phyloP scores from a whole-genome alignment of 2,113 vertebrate species.

The Sorex araneus region DNA sequence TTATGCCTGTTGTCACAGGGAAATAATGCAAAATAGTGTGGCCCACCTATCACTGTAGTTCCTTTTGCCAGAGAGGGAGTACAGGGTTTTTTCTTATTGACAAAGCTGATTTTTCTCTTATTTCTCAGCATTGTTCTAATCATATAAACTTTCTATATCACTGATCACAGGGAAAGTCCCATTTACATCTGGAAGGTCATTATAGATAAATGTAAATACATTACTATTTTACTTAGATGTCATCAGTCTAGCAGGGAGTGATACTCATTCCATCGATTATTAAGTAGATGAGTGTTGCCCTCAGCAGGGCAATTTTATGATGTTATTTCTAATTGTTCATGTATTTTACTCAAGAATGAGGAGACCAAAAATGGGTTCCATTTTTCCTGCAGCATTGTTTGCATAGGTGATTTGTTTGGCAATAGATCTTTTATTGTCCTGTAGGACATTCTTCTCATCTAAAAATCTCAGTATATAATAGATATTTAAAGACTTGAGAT shows the following conservation, averaged over 20 bases:
- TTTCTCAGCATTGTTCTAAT: constrained; percentile 5
- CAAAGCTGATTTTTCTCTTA: constrained; percentile 13
- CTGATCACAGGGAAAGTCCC: neutral
- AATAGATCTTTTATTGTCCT: constrained; percentile 18
- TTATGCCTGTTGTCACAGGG: neutral
- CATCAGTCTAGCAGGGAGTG: neutral
- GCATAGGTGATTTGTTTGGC: neutral
- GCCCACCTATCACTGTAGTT: neutral
- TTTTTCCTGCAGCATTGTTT: neutral
- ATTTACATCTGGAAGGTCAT: neutral
- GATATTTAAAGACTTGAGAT: neutral
- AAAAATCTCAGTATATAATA: neutral
- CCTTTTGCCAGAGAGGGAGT: neutral
- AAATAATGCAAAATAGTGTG: neutral
- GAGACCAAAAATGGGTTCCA: neutral
- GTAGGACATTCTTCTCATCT: neutral
- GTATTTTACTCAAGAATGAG: constrained; percentile 32
- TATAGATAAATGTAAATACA: neutral
- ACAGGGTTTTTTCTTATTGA: neutral
- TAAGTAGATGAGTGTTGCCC: neutral
- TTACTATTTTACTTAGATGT: constrained; percentile 21
- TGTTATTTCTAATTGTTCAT: constrained; percentile 39
- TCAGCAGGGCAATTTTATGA: neutral
- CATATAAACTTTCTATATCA: neutral
- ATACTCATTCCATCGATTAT: neutral